A percentile compares a stretch with the other conserved stretches of the same genome.
Conservation (phyloP, 2,113 vertebrate species). For the Tautogolabrus adspersus region DNA sequence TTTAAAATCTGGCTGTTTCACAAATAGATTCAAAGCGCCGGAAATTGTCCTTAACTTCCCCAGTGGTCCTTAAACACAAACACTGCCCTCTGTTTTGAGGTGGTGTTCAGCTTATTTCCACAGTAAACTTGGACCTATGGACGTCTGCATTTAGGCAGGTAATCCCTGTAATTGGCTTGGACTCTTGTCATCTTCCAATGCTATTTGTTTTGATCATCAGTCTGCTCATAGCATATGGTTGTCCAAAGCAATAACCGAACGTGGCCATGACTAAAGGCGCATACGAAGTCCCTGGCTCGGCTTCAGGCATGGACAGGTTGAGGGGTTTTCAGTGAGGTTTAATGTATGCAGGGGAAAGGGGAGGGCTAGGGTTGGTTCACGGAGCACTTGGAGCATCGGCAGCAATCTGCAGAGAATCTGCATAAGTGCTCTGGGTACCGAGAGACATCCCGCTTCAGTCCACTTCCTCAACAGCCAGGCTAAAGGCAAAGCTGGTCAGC, state of each 20-base stretch:
- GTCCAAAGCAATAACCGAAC: slow-evolving; percentile 50
- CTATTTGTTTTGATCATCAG: slow-evolving; percentile 60
- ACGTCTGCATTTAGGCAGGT: slow-evolving; percentile 7
- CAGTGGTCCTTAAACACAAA: slow-evolving; percentile 11
- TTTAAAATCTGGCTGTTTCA: slow-evolving; percentile 6
- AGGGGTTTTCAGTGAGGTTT: slow-evolving; percentile 13
- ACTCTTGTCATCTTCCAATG: slow-evolving; percentile 52
- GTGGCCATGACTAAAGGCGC: slow-evolving; percentile 48
- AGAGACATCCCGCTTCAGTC: slow-evolving; percentile 12
- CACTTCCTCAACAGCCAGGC: neutral
- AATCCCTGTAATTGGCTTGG: slow-evolving; percentile 52
- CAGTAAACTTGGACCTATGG: neutral
- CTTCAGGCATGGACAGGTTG: slow-evolving; percentile 45
- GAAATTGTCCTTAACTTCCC: slow-evolving; percentile 19
- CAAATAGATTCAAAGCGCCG: slow-evolving; percentile 18
- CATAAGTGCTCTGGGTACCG: slow-evolving; percentile 25
- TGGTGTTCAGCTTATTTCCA: neutral
- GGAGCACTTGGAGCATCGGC: slow-evolving; percentile 15
- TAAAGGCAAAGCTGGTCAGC: slow-evolving; percentile 2
- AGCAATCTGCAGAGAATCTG: slow-evolving; percentile 9
- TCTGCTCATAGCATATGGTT: slow-evolving; percentile 58
- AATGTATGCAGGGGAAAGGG: slow-evolving; percentile 5
- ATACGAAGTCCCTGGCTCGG: slow-evolving; percentile 15
- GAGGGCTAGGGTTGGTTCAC: neutral
- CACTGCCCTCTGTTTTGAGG: neutral